Conservation (phyloP, 2,113 vertebrate species). For the Acrocephalus kingi region DNA sequence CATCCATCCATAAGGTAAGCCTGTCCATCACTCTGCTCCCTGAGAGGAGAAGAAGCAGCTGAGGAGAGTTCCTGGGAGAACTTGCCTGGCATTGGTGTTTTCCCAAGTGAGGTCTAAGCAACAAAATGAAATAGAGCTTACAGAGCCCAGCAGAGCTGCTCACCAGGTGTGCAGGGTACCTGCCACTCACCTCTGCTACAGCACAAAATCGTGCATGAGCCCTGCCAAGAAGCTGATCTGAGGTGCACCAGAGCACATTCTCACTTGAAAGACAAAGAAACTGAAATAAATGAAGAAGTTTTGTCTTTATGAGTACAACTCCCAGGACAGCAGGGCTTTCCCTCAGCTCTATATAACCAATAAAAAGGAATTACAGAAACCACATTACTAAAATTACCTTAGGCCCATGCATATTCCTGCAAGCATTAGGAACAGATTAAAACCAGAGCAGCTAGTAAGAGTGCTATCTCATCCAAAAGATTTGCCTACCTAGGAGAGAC, state of each 20-base stretch:
- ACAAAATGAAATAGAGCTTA: neutral
- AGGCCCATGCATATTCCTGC: neutral
- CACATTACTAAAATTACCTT: neutral
- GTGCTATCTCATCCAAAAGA: neutral
- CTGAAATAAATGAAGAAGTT: neutral
- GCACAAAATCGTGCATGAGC: rapidly evolving
- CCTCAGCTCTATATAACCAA: neutral
- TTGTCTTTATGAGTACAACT: neutral
- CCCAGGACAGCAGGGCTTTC: neutral
- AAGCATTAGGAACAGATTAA: neutral
- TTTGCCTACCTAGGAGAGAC: neutral
- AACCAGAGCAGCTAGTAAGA: neutral
- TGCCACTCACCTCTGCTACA: neutral
- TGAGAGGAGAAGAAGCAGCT: neutral
- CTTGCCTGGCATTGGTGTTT: neutral
- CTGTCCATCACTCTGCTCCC: neutral
- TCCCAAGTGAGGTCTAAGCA: neutral
- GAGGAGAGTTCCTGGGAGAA: neutral
- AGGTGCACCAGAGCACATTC: neutral
- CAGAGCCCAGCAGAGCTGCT: neutral
- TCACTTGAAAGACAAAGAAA: neutral
- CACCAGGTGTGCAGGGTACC: neutral
- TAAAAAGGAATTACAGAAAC: neutral
- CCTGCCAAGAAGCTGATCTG: neutral
- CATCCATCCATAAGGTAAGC: neutral